Conservation (phyloP, 2,797 vertebrate species). For the Lacerta bilineata region DNA sequence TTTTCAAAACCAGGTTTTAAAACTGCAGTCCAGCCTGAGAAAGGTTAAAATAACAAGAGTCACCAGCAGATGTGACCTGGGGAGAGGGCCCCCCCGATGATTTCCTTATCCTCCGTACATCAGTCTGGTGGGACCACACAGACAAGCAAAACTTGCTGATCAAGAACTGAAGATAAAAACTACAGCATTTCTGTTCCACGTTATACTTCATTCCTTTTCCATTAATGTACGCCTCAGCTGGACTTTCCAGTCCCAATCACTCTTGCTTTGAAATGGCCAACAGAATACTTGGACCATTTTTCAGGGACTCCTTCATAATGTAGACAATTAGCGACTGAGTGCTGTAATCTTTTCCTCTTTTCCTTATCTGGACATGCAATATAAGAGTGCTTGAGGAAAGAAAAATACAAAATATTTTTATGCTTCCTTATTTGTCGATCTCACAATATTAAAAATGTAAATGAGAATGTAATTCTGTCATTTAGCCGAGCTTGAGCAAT, state of each 20-base stretch:
- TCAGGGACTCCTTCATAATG: background rate
- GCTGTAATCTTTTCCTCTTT: background rate
- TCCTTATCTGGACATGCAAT: background rate
- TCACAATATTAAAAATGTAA: background rate
- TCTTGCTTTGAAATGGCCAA: background rate
- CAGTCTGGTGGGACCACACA: background rate
- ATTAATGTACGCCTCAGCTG: background rate
- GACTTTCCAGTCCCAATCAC: background rate
- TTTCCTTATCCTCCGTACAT: background rate
- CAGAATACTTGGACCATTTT: background rate
- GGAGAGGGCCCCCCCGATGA: background rate
- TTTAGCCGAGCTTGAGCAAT: background rate
- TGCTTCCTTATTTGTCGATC: background rate
- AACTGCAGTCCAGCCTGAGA: background rate
- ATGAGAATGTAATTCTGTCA: background rate
- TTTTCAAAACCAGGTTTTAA: background rate
- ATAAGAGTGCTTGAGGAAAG: background rate
- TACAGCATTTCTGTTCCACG: background rate
- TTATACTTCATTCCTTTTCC: background rate
- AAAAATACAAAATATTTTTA: background rate
- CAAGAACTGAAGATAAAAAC: background rate
- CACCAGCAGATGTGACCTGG: too few relatives aligned
- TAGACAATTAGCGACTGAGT: background rate
- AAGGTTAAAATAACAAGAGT: background rate
- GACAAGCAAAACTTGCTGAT: conserved; percentile 9